These are phyloP conservation scores for Calliopum simillimum DNA, from an alignment of 2,888 invertebrate genomes.

Conservation along the genomic window DNA sequence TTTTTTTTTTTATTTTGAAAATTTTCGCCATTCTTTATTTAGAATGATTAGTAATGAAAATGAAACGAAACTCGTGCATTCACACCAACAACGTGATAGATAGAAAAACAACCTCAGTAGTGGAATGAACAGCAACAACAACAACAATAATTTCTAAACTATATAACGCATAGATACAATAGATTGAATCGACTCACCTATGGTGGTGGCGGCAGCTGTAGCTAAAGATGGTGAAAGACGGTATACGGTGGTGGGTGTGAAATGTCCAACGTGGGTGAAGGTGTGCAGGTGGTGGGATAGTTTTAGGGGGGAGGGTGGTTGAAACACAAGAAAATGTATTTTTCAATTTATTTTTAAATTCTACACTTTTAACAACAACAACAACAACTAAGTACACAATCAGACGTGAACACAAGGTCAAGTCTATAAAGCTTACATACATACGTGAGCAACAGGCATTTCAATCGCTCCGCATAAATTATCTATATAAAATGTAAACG, in stretches of 20 bases:
- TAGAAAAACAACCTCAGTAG: neutral
- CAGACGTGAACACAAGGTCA: slow-evolving; percentile 22
- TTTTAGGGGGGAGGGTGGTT: neutral
- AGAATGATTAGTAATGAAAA: slow-evolving; percentile 24
- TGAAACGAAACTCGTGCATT: slow-evolving; percentile 16
- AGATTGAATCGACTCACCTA: no score
- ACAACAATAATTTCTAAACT: no score
- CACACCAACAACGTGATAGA: slow-evolving; percentile 7
- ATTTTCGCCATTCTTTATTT: neutral
- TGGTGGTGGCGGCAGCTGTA: no score
- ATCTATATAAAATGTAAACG: neutral
- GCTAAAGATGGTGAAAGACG: neutral
- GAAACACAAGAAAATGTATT: neutral
- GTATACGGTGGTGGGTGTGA: neutral
- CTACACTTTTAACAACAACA: neutral
- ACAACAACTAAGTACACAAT: neutral
- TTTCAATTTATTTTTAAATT: slow-evolving; percentile 15
- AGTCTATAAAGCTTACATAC: neutral
- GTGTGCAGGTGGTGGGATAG: neutral
- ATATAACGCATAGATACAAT: no score
- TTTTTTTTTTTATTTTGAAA: no score
- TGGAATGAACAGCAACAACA: no score
- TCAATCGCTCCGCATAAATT: neutral
- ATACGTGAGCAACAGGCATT: neutral
- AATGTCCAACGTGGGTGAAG: neutral